Conservation (phyloP, 2,797 vertebrate genomes). For the Fistularia commersonii region DNA sequence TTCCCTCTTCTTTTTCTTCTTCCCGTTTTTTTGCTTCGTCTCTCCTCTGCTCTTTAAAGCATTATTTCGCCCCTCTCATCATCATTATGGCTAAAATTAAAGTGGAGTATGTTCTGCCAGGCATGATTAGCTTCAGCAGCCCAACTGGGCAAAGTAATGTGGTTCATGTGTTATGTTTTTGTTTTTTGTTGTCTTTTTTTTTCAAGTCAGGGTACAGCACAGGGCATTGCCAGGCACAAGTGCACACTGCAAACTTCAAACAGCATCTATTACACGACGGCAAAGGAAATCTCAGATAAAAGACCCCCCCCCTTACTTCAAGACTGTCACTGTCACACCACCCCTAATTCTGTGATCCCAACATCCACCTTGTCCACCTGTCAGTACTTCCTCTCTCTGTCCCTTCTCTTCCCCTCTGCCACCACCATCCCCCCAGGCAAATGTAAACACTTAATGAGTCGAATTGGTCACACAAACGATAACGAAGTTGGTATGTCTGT, state of each 20-base stretch:
- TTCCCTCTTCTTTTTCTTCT: conserved; percentile 21
- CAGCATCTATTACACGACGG: conserved; percentile 52
- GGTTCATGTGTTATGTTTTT: conserved; percentile 13
- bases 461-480: conserved; percentile 61
- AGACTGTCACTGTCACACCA: conserved; percentile 37
- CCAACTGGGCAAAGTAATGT: conserved; percentile 52
- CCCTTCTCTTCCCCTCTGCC: not conserved
- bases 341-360: conserved; percentile 29
- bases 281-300: conserved; percentile 50
- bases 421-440: conserved; percentile 33
- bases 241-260: conserved; percentile 53
- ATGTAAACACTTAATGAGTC: conserved; percentile 66
- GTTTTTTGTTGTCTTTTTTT: not conserved
- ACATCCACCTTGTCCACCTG: conserved; percentile 37
- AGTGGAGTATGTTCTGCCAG: conserved; percentile 73
- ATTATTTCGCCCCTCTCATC: conserved; percentile 56
- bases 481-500: conserved; percentile 22
- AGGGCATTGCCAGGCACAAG: conserved; percentile 12
- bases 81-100: conserved; percentile 76
- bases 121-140: conserved; percentile 65
- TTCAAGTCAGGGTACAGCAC: not conserved
- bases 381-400: conserved; percentile 23
- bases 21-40: conserved; percentile 27
- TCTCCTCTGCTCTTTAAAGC: conserved; percentile 71
- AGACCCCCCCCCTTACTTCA: conserved; percentile 12